These are phyloP conservation scores for Trichogramma evanescens DNA, from an alignment of 2,888 invertebrate genomes.

Conservation along the genomic window DNA sequence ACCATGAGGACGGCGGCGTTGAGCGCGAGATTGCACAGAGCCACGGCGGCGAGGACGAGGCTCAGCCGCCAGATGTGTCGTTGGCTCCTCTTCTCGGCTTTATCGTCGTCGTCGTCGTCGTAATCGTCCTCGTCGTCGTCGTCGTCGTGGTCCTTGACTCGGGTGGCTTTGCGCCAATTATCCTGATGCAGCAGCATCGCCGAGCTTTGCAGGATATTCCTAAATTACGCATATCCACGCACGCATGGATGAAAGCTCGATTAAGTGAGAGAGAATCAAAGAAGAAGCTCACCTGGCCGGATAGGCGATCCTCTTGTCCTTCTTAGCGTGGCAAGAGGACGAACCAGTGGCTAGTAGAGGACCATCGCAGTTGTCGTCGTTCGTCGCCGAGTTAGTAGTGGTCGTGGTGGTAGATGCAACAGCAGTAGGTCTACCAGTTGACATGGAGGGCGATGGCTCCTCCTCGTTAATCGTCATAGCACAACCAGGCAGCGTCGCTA, in stretches of 20 bases:
- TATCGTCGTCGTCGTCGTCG: slow-evolving; percentile 1
- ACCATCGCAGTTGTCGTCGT: too few species aligned
- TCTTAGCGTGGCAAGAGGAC: too few species aligned
- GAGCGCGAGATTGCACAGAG: slow-evolving; percentile 67
- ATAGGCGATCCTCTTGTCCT: too few species aligned
- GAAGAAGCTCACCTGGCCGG: too few species aligned
- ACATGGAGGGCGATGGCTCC: slow-evolving; percentile 37
- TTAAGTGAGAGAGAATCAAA: too few species aligned
- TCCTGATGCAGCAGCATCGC: slow-evolving; percentile 14
- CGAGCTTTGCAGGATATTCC: slow-evolving; percentile 13
- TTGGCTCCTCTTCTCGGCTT: slow-evolving; percentile 32
- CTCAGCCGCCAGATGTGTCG: slow-evolving; percentile 68
- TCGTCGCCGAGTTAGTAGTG: too few species aligned
- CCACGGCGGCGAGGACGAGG: slow-evolving; percentile 60
- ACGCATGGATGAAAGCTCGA: not conserved
- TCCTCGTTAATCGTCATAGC: slow-evolving; percentile 13
- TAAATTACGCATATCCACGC: too few species aligned
- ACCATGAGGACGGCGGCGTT: slow-evolving; percentile 78
- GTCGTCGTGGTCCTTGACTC: slow-evolving; percentile 2
- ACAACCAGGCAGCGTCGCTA: not conserved
- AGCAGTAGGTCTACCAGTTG: slow-evolving; percentile 18
- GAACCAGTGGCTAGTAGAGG: too few species aligned
- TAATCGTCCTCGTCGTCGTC: slow-evolving; percentile 17
- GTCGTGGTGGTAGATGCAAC: too few species aligned
- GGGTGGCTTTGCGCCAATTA: slow-evolving; percentile 13